A percentile compares a stretch with the other conserved stretches of the same genome.
Evolutionary conservation across 1,140 invertebrate genomes (phyloP).

Genomic region (Papilio aristodemus): DNA sequence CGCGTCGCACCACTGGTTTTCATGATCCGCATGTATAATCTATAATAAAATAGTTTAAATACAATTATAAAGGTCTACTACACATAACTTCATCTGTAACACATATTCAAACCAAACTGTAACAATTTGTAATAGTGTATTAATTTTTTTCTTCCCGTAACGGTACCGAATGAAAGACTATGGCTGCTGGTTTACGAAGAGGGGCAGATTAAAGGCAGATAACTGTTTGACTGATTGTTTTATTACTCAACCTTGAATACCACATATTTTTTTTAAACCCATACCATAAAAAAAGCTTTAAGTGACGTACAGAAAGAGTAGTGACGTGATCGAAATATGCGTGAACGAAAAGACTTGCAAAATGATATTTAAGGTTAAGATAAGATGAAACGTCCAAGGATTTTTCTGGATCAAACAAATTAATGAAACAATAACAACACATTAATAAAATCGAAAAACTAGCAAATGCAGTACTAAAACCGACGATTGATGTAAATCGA

Average conservation of each 20-base stretch:
- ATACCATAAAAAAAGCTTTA: not conserved
- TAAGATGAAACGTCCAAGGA: too few species aligned
- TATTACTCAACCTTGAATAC: conserved; percentile 44
- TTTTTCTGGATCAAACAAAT: too few species aligned
- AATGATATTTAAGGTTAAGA: too few species aligned
- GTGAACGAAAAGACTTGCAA: too few species aligned
- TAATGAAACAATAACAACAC: too few species aligned
- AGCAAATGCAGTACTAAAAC: too few species aligned
- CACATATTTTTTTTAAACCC: not conserved
- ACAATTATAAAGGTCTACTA: conserved; percentile 74
- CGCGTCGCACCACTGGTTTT: conserved; percentile 77
- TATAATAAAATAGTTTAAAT: conserved; percentile 74
- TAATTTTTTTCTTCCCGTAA: conserved; percentile 79
- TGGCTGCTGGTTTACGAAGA: conserved; percentile 76
- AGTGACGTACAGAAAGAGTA: too few species aligned
- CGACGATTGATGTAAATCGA: too few species aligned
- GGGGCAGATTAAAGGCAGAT: conserved; percentile 78
- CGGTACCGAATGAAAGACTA: conserved; percentile 77
- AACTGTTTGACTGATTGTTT: conserved; percentile 78
- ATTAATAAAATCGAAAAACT: too few species aligned
- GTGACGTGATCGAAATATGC: too few species aligned
- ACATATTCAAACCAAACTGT: conserved; percentile 79
- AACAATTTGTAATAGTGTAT: conserved; percentile 78
- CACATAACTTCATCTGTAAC: conserved; percentile 78
- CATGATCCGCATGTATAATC: conserved; percentile 71